Percentiles rank a stretch among this genome's conserved stretches.
Evolutionary conservation across 2,797 vertebrate species (phyloP).

Genomic region (Poecile montanus): DNA sequence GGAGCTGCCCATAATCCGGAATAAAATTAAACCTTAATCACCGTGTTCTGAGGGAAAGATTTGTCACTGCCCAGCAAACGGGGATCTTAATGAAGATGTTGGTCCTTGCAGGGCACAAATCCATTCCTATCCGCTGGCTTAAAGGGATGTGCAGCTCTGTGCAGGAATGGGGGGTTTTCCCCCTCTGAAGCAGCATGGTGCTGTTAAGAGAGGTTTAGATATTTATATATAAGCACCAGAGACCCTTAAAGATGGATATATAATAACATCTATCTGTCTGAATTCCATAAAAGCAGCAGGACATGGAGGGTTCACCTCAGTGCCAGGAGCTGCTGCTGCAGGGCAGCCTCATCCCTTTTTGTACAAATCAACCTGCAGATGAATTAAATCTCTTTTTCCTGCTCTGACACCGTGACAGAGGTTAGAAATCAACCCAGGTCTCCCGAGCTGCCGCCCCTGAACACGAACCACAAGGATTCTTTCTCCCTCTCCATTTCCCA

Average conservation of each 20-base stretch:
- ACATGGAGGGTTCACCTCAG: rapidly evolving
- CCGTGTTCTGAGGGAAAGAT: background rate
- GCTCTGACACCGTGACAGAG: background rate
- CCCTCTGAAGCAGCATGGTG: background rate
- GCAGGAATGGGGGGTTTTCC: background rate
- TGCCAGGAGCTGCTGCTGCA: background rate
- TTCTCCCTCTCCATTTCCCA: background rate
- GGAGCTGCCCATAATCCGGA: constrained; percentile 27
- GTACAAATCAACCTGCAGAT: rapidly evolving
- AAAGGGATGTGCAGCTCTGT: background rate
- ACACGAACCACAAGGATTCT: background rate
- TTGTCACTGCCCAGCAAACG: background rate
- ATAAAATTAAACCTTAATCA: constrained; percentile 57
- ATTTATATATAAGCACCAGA: background rate
- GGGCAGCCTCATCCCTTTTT: background rate
- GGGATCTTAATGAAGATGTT: background rate
- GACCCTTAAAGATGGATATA: background rate
- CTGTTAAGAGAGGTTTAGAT: background rate
- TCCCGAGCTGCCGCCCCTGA: background rate
- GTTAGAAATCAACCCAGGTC: constrained; percentile 6
- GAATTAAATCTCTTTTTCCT: background rate
- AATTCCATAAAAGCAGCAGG: background rate
- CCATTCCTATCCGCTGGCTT: background rate
- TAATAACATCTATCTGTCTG: background rate
- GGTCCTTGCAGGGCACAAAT: background rate